phyloP scores from a whole-genome alignment of 2,113 vertebrate species.

The Vireo altiloquus region DNA sequence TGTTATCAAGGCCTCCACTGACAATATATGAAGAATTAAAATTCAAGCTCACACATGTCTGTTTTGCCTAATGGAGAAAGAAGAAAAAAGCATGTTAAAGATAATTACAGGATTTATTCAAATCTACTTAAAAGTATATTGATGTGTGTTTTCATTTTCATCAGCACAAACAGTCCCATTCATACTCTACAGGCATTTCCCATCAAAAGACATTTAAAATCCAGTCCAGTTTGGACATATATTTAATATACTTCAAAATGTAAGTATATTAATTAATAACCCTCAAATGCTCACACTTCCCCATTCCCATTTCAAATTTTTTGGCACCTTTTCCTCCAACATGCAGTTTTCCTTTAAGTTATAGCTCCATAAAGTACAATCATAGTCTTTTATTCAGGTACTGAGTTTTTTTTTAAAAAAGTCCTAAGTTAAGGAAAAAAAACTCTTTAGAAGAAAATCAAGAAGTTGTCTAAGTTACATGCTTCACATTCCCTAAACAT shows the following conservation, averaged over 20 bases:
- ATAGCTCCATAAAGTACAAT: background rate
- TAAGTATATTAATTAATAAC: background rate
- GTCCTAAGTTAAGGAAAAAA: background rate
- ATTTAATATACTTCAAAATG: background rate
- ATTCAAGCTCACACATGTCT: slow-evolving; percentile 88
- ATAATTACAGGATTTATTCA: background rate
- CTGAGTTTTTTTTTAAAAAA: background rate
- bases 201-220: background rate
- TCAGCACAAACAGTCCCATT: background rate
- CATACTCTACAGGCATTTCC: background rate
- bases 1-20: slow-evolving; percentile 89
- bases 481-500: slow-evolving; percentile 51
- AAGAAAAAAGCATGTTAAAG: background rate
- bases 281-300: background rate
- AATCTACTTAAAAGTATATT: background rate
- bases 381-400: background rate
- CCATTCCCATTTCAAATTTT: background rate
- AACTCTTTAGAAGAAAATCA: background rate
- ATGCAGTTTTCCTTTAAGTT: background rate
- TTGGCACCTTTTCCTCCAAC: background rate
- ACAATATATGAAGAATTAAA: slow-evolving; percentile 84
- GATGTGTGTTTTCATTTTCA: background rate
- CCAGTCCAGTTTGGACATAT: background rate
- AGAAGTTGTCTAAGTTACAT: background rate
- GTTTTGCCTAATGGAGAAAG: slow-evolving; percentile 81